These are phyloP conservation scores for Micronycteris hirsuta DNA, from an alignment of 2,113 vertebrate species.

Conservation along the genomic window DNA sequence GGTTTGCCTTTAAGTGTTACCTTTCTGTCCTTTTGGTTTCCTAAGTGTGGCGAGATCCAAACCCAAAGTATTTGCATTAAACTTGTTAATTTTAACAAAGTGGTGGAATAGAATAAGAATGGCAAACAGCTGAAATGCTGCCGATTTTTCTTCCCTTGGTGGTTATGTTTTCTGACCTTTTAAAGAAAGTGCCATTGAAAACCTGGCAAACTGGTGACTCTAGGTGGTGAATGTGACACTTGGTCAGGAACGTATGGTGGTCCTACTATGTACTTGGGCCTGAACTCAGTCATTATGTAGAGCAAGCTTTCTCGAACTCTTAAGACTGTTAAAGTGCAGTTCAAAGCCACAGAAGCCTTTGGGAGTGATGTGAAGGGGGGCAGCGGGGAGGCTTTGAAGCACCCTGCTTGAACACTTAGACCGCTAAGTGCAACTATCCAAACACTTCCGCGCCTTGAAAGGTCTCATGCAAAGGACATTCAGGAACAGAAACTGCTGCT, in stretches of 20 bases:
- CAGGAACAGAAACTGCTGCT: neutral
- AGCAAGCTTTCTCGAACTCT: neutral
- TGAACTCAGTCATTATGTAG: neutral
- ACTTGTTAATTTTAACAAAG: slow-evolving; percentile 4
- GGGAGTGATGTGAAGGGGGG: neutral
- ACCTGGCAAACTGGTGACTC: neutral
- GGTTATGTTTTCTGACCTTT: neutral
- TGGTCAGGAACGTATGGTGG: neutral
- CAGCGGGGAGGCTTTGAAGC: slow-evolving; percentile 2
- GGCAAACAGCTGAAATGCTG: neutral
- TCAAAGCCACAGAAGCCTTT: slow-evolving; percentile 29
- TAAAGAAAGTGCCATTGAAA: neutral
- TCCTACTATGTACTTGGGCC: neutral
- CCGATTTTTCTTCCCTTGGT: neutral
- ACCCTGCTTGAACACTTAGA: neutral
- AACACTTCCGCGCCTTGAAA: neutral
- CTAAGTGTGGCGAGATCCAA: neutral
- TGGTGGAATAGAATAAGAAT: neutral
- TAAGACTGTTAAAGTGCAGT: slow-evolving; percentile 1
- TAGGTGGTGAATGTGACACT: neutral
- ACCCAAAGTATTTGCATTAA: neutral
- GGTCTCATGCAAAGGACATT: neutral
- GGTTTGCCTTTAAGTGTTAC: slow-evolving; percentile 1
- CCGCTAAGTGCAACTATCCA: slow-evolving; percentile 33
- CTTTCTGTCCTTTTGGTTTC: neutral